Conservation (phyloP, 2,797 vertebrate species). For the Chloroceryle amazona region DNA sequence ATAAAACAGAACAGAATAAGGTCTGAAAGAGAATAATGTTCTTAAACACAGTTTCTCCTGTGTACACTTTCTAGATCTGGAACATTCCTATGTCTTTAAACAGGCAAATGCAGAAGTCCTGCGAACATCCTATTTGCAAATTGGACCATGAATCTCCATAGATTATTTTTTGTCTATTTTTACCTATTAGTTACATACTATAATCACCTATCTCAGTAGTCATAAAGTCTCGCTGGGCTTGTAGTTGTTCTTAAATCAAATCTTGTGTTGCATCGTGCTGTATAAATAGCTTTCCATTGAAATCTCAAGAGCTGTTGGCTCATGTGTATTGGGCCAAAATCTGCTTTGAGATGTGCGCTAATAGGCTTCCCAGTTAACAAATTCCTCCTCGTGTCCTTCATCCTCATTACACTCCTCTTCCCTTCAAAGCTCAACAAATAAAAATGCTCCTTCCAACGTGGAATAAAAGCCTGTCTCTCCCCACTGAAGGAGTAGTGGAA, state of each 20-base stretch:
- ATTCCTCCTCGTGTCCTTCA: neutral
- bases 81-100: neutral
- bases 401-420: fast-evolving
- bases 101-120: neutral
- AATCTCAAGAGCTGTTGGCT: neutral
- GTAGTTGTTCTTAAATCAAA: neutral
- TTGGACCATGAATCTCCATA: neutral
- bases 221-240: neutral
- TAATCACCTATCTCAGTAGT: neutral
- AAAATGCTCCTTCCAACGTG: fast-evolving
- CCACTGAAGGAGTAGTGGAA: neutral
- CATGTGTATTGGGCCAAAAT: neutral
- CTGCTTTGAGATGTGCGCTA: neutral
- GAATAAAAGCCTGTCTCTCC: neutral
- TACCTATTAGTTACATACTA: neutral
- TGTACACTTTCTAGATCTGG: neutral
- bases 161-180: neutral
- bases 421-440: neutral
- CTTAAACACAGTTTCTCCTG: neutral
- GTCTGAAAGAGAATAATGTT: neutral
- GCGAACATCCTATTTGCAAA: neutral
- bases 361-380: neutral
- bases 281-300: neutral
- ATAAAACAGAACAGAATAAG: neutral
- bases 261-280: neutral